Evolutionary conservation across 2,113 vertebrate genomes (phyloP).

Genomic region (Origma solitaria): DNA sequence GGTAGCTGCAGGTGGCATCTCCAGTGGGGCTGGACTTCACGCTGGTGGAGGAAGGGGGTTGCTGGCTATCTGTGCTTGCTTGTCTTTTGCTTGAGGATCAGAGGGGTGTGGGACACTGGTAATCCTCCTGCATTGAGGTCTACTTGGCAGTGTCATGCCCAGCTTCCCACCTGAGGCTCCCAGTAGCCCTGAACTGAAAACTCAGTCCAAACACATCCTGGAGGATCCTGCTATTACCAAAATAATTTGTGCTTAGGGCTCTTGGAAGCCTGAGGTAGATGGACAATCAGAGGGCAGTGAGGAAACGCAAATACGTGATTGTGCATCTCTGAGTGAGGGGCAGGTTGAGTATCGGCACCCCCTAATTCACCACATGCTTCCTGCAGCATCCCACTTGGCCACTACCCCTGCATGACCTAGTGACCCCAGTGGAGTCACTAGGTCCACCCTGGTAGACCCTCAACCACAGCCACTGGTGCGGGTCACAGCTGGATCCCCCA

Average conservation of each 20-base stretch:
- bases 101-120: neutral
- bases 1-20: neutral
- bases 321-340: neutral
- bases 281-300: neutral
- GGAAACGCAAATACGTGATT: neutral
- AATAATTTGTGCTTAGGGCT: neutral
- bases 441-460: neutral
- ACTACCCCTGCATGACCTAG: neutral
- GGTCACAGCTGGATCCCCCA: neutral
- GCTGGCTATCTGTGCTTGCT: neutral
- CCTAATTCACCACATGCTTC: neutral
- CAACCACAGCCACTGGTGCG: fast-evolving
- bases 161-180: neutral
- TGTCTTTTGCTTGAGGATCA: neutral
- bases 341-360: neutral
- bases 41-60: neutral
- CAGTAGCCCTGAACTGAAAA: neutral
- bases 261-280: neutral
- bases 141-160: neutral
- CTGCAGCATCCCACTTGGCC: neutral
- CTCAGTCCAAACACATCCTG: neutral
- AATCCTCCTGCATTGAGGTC: neutral
- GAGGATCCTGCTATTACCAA: neutral
- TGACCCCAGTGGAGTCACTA: fast-evolving
- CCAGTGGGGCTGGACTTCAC: neutral